Conservation (phyloP, 2,888 invertebrate genomes). For the Cataglyphis cursor region DNA sequence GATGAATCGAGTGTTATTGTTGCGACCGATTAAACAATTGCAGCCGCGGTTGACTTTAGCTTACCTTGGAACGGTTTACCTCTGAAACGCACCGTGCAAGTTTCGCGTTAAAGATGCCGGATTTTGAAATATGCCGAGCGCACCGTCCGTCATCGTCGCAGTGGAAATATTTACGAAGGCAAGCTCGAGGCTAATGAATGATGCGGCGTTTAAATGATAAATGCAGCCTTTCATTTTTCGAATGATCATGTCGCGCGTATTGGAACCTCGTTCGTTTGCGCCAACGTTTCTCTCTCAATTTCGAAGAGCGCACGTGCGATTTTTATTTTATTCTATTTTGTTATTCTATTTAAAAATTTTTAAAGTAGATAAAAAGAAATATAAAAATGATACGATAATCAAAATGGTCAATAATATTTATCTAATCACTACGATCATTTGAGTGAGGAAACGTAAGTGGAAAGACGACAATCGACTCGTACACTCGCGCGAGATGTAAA, state of each 20-base stretch:
- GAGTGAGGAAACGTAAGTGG: background rate
- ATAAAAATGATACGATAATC: background rate
- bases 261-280: background rate
- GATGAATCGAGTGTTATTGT: conserved; percentile 78
- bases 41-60: conserved; percentile 66
- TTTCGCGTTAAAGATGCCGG: conserved; percentile 24
- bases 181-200: conserved; percentile 32
- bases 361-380: background rate
- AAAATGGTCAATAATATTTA: background rate
- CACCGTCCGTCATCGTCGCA: conserved; percentile 21
- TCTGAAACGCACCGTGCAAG: conserved; percentile 66
- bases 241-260: conserved; percentile 4
- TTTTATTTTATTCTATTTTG: too few relatives aligned
- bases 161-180: conserved; percentile 21
- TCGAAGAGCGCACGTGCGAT: background rate
- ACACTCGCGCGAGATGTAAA: background rate
- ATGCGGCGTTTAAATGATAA: conserved; percentile 27
- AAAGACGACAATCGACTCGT: background rate
- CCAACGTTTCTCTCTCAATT: background rate
- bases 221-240: conserved; percentile 31
- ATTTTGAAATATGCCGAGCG: conserved; percentile 33
- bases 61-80: conserved; percentile 76
- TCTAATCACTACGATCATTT: background rate
- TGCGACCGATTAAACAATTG: conserved; percentile 76
- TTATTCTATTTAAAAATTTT: background rate